A percentile compares a stretch with the other conserved stretches of the same genome.
Conservation (phyloP, 2,888 invertebrate species). For the Vesta saturnalis region DNA sequence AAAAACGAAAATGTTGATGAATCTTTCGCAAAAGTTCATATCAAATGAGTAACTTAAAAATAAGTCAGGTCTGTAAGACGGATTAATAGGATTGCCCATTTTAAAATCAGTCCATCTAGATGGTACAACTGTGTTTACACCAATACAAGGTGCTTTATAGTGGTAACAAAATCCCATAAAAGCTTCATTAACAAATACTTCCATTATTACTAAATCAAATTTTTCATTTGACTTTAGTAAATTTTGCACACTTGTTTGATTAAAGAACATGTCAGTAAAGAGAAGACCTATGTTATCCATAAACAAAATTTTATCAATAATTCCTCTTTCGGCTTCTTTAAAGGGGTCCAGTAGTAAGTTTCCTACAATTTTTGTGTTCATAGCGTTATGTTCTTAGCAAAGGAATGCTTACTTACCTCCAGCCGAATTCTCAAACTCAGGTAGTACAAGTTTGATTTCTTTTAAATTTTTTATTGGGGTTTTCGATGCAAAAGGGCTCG, state of each 20-base stretch:
- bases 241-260: slow-evolving; percentile 49
- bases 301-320: background rate
- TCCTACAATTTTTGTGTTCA: no score
- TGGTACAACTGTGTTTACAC: slow-evolving; percentile 62
- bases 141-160: slow-evolving; percentile 57
- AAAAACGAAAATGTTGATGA: slow-evolving; percentile 62
- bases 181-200: slow-evolving; percentile 65
- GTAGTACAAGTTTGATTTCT: background rate
- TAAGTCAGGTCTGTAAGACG: slow-evolving; percentile 64
- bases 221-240: slow-evolving; percentile 53
- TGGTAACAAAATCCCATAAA: slow-evolving; percentile 57
- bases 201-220: slow-evolving; percentile 62
- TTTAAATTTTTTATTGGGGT: slow-evolving; percentile 55
- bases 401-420: background rate
- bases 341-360: no score
- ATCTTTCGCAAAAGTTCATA: slow-evolving; percentile 66
- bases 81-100: slow-evolving; percentile 63
- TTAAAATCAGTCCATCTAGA: slow-evolving; percentile 62
- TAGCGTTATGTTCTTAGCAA: no score
- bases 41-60: slow-evolving; percentile 59
- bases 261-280: slow-evolving; percentile 40
- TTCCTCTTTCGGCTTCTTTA: background rate
- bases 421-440: background rate
- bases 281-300: slow-evolving; percentile 9
- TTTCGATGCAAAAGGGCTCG: slow-evolving; percentile 48